Evolutionary conservation across 2,797 vertebrate genomes (phyloP), one percentile per base, ranked within the genome.

Genomic region (Myripristis jacobus): DNA sequence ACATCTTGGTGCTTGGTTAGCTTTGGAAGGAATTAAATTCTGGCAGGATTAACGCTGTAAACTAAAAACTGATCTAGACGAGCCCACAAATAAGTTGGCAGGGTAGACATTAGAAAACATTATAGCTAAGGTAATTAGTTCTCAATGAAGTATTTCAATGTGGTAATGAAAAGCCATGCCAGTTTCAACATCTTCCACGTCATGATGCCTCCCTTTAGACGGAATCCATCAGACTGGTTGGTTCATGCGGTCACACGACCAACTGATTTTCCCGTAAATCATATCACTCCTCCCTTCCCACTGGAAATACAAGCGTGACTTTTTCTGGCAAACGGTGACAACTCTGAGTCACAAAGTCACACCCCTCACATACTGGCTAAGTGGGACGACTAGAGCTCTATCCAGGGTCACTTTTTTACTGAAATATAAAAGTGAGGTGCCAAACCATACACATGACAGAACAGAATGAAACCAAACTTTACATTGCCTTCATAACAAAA

Each of bases 251-350:
- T 46, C 51, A 44, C 24, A 54, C 18, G 18, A n/a, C 6, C 25
- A 2, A n/a, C 15, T 12, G 18, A n/a, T 34, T 56, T 56, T 6
- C 29, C 34, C 56, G n/a, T 27, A 31, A 70, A 51, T 34, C 22
- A 41, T 63, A 38, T 25, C 31, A 10, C 43, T 50, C 54, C 44
- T 47, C 71, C 57, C 21, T 27, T 29, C 50, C 9, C 8, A 21
- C 7, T 38, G 48, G 61, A 69, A 65, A 81, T 48, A 61, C 31
- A 58, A 48, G 71, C 38, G 50, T 34, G 22, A 48, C 27, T 46
- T 50, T 63, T 21, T 25, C n/a, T 29, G 47, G 60, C 21, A 12
- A 22, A 34, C 27, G 10, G 2, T 34, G 41, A 27, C 52, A 24
- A 34, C 25, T 24, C 29, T n/a, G n/a, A 54, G 36, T 38, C 27